These are phyloP conservation scores for Atrina japonica DNA, from an alignment of 2,888 invertebrate species.

Conservation along the genomic window DNA sequence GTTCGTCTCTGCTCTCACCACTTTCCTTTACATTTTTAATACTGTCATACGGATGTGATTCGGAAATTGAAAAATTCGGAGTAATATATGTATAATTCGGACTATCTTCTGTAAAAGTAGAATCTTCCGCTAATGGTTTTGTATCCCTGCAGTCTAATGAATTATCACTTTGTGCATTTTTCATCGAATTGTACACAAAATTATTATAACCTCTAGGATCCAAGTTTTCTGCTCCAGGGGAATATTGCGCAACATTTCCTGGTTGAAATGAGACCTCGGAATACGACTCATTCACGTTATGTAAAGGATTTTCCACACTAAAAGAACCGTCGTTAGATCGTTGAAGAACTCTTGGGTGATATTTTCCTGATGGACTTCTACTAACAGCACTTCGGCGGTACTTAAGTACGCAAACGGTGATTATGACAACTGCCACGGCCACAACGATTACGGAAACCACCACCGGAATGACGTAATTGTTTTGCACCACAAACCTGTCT, in stretches of 20 bases:
- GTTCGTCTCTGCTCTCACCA: neutral
- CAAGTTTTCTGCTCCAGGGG: neutral
- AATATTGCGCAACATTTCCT: constrained; percentile 19
- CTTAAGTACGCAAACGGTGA: constrained; percentile 40
- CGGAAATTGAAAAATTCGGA: constrained; percentile 1
- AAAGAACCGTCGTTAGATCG: constrained; percentile 25
- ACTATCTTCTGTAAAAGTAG: neutral
- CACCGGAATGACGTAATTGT: constrained; percentile 28
- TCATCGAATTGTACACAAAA: neutral
- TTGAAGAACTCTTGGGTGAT: constrained; percentile 11
- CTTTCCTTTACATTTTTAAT: neutral
- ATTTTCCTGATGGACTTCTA: neutral
- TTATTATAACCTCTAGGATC: constrained; percentile 6
- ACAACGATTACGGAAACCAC: constrained; percentile 48
- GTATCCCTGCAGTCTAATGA: constrained; percentile 10
- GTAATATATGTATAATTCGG: neutral
- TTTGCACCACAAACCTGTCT: neutral
- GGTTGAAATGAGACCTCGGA: constrained; percentile 6
- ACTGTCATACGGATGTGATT: constrained; percentile 13
- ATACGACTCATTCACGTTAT: neutral
- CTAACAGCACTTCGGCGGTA: neutral
- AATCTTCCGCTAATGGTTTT: constrained; percentile 4
- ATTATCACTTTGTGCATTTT: neutral
- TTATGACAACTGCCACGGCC: constrained; percentile 41
- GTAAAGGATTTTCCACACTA: constrained; percentile 24